phyloP scores from a whole-genome alignment of 2,113 vertebrate species.

The Callipepla squamata region DNA sequence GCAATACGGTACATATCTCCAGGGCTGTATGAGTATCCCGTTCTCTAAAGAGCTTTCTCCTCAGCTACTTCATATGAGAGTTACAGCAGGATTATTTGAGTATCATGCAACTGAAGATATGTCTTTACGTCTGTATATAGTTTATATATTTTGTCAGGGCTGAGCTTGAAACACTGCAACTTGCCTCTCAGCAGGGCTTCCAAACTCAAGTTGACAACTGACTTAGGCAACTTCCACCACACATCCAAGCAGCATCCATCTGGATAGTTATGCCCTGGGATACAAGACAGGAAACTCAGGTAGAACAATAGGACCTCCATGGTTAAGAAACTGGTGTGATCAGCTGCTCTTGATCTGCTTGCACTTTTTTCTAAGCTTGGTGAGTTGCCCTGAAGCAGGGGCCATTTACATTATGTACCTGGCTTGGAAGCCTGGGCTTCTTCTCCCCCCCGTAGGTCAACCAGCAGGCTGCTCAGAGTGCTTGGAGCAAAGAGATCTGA shows the following conservation, averaged over 20 bases:
- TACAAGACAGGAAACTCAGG: neutral
- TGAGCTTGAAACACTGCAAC: neutral
- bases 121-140: neutral
- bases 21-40: neutral
- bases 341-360: neutral
- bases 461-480: neutral
- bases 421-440: neutral
- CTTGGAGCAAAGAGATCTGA: rapidly evolving
- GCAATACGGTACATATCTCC: neutral
- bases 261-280: neutral
- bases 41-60: neutral
- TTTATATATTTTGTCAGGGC: neutral
- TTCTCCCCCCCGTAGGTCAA: neutral
- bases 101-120: neutral
- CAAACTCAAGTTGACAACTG: neutral
- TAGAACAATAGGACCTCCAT: neutral
- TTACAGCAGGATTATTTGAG: neutral
- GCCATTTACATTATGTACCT: rapidly evolving
- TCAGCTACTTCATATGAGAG: neutral
- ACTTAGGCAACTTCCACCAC: neutral
- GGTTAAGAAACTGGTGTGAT: neutral
- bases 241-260: neutral
- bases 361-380: neutral
- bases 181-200: neutral
- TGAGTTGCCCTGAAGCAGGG: neutral